A percentile compares a stretch with the other conserved stretches of the same genome.
Evolutionary conservation across 2,888 invertebrate genomes (phyloP).

Genomic region (Philereme vetulata): DNA sequence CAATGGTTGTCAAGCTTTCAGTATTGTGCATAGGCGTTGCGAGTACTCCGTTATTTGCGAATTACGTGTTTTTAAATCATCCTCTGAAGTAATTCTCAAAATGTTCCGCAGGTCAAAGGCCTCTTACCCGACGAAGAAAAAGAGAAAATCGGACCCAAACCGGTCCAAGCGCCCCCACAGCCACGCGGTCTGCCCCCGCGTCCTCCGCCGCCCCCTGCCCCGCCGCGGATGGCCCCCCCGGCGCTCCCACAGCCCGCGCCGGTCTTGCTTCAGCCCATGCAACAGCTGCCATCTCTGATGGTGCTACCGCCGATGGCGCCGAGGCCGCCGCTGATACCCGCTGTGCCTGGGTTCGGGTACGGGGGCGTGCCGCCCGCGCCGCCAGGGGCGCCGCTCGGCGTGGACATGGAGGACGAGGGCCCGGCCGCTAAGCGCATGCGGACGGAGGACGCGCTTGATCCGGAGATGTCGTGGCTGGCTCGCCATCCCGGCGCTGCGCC

Average conservation of each 20-base stretch:
- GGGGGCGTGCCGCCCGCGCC: conserved; percentile 42
- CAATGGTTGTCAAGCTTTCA: too few relatives aligned
- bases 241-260: conserved; percentile 48
- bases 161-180: conserved; percentile 67
- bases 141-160: conserved; percentile 97
- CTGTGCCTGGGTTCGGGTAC: conserved; percentile 54
- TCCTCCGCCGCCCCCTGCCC: conserved; percentile 38
- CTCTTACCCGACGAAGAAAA: conserved; percentile 97
- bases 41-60: too few relatives aligned
- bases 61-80: too few relatives aligned
- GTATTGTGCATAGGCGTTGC: too few relatives aligned
- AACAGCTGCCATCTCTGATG: conserved; percentile 79
- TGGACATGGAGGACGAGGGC: conserved; percentile 87
- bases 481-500: conserved; percentile 60
- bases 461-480: conserved; percentile 86
- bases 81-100: too few relatives aligned
- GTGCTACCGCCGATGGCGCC: conserved; percentile 78
- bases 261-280: conserved; percentile 65
- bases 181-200: conserved; percentile 31
- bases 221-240: conserved; percentile 42
- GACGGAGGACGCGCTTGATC: conserved; percentile 96
- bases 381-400: conserved; percentile 37
- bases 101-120: conserved; percentile 86
- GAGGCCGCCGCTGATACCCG: conserved; percentile 67
- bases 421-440: conserved; percentile 94